Evolutionary conservation across 2,113 vertebrate species (phyloP), one percentile per base, ranked within the genome.

Genomic region (Perognathus longimembris): DNA sequence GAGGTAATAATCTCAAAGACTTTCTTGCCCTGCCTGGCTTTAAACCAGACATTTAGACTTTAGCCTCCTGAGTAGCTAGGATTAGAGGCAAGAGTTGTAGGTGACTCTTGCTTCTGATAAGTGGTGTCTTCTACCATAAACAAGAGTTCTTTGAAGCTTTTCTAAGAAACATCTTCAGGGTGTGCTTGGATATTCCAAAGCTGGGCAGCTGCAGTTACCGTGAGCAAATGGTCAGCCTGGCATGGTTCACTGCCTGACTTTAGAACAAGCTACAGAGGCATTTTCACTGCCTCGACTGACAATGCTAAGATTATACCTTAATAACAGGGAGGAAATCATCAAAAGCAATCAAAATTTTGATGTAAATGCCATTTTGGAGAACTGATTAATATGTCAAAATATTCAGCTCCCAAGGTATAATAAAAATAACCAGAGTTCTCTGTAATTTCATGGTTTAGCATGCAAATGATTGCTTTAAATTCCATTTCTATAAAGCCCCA

Each of bases 371-470:
- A 64, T 81, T 93, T 84, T 81, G 34, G 64, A 89, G 61, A 88
- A 34, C 74, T 78, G 40, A 85, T 82, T 77, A 90, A 85, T 85
- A 66, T 80, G 86, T 92, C 82, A 85, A 79, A 87, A 94, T 88
- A 77, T 90, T 89, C 87, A 74, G 22, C 61, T 82, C 70, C 89
- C 81, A 74, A 82, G 26, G 30, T 82, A 76, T 77, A 64, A 95
- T 79, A 86, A 92, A 86, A 89, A 92, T 75, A 86, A 74, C 63
- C 26, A 71, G 81, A 67, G 30, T 86, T 89, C 32, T 87, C 67
- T 88, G 59, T 57, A 64, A 79, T 83, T 93, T 92, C 28, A 32
- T 67, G 75, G 67, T 71, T 89, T 91, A 89, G 64, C 66, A 77
- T 74, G 81, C 61, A 74, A 89, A 77, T 83, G 85, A 78, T 10